Conservation (phyloP, 2,113 vertebrate genomes). For the Tenrec ecaudatus region DNA sequence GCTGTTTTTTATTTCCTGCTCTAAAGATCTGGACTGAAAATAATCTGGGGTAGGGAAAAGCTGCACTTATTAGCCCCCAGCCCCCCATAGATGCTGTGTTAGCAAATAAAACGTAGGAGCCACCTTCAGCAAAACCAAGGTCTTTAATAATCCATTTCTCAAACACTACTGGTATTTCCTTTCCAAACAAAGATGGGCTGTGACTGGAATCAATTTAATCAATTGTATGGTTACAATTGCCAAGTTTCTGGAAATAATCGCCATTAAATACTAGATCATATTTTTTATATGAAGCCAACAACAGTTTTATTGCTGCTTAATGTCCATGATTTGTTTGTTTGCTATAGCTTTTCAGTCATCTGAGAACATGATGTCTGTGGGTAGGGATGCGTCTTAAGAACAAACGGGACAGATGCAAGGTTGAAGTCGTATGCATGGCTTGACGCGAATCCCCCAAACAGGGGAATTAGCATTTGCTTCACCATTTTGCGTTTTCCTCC, state of each 20-base stretch:
- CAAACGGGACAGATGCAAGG: constrained; percentile 52
- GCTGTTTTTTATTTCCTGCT: constrained; percentile 95
- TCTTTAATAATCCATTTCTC: constrained; percentile 85
- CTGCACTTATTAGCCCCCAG: constrained; percentile 80
- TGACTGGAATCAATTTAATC: constrained; percentile 85
- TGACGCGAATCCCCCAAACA: constrained; percentile 60
- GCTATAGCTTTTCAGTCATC: constrained; percentile 70
- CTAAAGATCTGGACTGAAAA: constrained; percentile 91
- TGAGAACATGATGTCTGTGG: constrained; percentile 72
- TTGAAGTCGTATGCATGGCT: constrained; percentile 43
- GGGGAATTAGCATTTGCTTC: constrained; percentile 45
- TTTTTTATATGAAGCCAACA: constrained; percentile 81
- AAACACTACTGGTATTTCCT: constrained; percentile 84
- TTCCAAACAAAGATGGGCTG: constrained; percentile 82
- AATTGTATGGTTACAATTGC: constrained; percentile 80
- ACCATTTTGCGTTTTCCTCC: constrained; percentile 21
- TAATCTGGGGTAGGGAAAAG: constrained; percentile 89
- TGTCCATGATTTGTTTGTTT: constrained; percentile 85
- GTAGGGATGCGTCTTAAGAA: constrained; percentile 56
- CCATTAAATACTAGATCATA: constrained; percentile 83
- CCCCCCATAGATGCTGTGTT: constrained; percentile 76
- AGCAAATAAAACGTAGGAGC: constrained; percentile 84
- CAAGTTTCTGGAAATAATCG: constrained; percentile 85
- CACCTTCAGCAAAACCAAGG: constrained; percentile 80
- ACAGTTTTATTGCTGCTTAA: constrained; percentile 84